These are phyloP conservation scores for Cryptus viduatorius DNA, from an alignment of 2,888 invertebrate species.

Conservation along the genomic window DNA sequence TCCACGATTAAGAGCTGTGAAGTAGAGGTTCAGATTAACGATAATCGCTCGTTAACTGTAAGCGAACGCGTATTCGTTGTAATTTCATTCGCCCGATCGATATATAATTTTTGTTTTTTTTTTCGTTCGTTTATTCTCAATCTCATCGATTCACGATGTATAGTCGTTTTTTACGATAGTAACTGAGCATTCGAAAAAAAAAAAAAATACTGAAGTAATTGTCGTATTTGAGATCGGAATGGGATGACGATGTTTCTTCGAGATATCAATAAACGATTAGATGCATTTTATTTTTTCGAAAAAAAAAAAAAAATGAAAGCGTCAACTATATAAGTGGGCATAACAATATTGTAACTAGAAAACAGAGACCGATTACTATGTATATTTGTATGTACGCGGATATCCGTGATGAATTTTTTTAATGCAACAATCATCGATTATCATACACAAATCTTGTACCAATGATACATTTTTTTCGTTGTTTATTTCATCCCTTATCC, in stretches of 20 bases:
- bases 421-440: conserved; percentile 55
- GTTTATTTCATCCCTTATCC: conserved; percentile 36
- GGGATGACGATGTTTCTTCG: not conserved
- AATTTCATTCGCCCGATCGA: conserved; percentile 48
- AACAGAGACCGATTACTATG: conserved; percentile 43
- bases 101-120: conserved; percentile 47
- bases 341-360: conserved; percentile 50
- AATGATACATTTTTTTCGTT: conserved; percentile 51
- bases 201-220: not conserved
- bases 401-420: conserved; percentile 38
- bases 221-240: not conserved
- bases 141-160: conserved; percentile 40
- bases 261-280: not conserved
- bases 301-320: not conserved
- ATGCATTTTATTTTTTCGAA: conserved; percentile 18
- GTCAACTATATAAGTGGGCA: not conserved
- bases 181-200: not conserved
- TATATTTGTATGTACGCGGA: conserved; percentile 54
- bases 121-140: conserved; percentile 31
- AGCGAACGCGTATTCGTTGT: conserved; percentile 50
- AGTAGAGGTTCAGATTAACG: conserved; percentile 73
- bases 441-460: conserved; percentile 34
- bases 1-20: conserved; percentile 80
- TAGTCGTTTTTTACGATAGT: conserved; percentile 36
- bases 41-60: conserved; percentile 63